These are phyloP conservation scores for Drosophila pachea DNA, from an alignment of 1,140 invertebrate genomes.

Conservation along the genomic window DNA sequence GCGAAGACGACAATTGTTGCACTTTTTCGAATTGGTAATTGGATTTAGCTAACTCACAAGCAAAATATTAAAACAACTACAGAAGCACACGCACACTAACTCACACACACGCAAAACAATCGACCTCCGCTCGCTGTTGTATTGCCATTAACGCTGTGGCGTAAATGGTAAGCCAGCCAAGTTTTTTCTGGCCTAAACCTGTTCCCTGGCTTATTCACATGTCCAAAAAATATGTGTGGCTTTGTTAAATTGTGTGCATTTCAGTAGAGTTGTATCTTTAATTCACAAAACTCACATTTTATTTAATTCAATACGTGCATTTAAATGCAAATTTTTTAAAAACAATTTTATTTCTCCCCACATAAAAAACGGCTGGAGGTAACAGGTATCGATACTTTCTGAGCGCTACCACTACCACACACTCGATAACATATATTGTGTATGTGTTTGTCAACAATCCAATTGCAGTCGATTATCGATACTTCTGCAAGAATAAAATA, in stretches of 20 bases:
- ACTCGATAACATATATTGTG: slow-evolving; percentile 25
- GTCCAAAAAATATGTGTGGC: slow-evolving; percentile 26
- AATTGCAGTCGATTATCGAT: slow-evolving; percentile 13
- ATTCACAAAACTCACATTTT: slow-evolving; percentile 48
- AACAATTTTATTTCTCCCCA: slow-evolving; percentile 43
- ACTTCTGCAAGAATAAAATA: background rate
- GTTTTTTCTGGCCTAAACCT: slow-evolving; percentile 75
- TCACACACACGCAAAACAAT: slow-evolving; percentile 61
- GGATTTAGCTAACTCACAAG: slow-evolving; percentile 58
- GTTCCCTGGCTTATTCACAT: slow-evolving; percentile 65
- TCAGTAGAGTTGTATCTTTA: slow-evolving; percentile 5
- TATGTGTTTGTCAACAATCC: slow-evolving; percentile 8
- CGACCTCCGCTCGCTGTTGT: slow-evolving; percentile 65
- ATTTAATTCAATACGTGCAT: slow-evolving; percentile 52
- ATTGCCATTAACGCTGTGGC: slow-evolving; percentile 59
- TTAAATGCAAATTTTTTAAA: slow-evolving; percentile 43
- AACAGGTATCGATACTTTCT: slow-evolving; percentile 42
- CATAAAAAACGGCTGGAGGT: slow-evolving; percentile 51
- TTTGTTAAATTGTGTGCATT: slow-evolving; percentile 11
- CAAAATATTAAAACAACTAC: slow-evolving; percentile 59
- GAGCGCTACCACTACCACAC: slow-evolving; percentile 18
- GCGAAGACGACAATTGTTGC: slow-evolving; percentile 48
- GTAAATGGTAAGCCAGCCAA: slow-evolving; percentile 75
- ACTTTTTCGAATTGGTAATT: slow-evolving; percentile 61
- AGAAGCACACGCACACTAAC: slow-evolving; percentile 36